phyloP scores from a whole-genome alignment of 2,888 invertebrate genomes.

The Cantharis rufa region DNA sequence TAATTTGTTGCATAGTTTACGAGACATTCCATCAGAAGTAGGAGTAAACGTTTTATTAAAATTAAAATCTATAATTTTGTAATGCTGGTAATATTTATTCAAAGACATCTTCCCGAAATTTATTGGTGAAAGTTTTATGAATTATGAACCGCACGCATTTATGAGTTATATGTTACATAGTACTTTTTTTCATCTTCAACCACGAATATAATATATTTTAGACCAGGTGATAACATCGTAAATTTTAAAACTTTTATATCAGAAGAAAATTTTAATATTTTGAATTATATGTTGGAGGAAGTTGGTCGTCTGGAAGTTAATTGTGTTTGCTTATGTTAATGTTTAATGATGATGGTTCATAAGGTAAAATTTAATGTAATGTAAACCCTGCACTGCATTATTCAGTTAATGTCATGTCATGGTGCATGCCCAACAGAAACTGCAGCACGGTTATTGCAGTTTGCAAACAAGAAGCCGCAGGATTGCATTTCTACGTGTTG shows the following conservation, averaged over 20 bases:
- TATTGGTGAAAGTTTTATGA: slow-evolving; percentile 21
- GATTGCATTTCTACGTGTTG: slow-evolving; percentile 6
- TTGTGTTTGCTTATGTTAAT: neutral
- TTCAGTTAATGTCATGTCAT: slow-evolving; percentile 19
- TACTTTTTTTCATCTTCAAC: slow-evolving; percentile 3
- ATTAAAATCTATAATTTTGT: slow-evolving; percentile 11
- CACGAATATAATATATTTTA: slow-evolving; percentile 9
- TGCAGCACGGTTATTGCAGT: slow-evolving; percentile 6
- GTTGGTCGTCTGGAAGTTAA: neutral
- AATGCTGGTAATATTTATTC: slow-evolving; percentile 17
- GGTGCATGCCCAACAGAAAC: slow-evolving; percentile 13
- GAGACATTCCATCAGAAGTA: neutral
- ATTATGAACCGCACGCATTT: slow-evolving; percentile 11
- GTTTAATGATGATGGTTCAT: neutral
- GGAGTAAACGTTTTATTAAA: neutral
- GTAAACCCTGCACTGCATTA: slow-evolving; percentile 11
- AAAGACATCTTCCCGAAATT: slow-evolving; percentile 13
- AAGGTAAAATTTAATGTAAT: slow-evolving; percentile 1
- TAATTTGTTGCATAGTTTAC: neutral
- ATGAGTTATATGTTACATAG: slow-evolving; percentile 7
- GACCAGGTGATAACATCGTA: slow-evolving; percentile 9
- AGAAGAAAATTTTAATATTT: neutral
- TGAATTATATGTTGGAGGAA: neutral
- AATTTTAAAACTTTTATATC: slow-evolving; percentile 10
- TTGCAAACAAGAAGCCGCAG: slow-evolving; percentile 9